phyloP scores from a whole-genome alignment of 1,140 invertebrate genomes.

The Megathymus violae region DNA sequence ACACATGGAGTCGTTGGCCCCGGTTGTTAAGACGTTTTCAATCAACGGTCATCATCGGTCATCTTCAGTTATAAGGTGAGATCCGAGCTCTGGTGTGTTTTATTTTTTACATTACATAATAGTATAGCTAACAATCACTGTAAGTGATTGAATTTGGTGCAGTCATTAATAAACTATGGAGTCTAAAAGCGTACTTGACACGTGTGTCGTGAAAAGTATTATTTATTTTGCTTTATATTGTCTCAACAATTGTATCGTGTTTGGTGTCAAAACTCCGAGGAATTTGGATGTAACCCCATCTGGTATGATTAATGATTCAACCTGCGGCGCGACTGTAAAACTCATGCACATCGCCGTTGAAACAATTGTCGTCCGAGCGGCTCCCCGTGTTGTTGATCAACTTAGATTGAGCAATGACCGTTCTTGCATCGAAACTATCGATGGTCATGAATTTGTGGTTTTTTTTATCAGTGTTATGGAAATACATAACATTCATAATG shows the following conservation, averaged over 20 bases:
- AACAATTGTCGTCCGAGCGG: not conserved
- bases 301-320: not conserved
- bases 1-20: too few species aligned
- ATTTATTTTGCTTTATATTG: not conserved
- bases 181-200: too few species aligned
- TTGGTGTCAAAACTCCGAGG: not conserved
- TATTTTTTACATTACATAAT: too few species aligned
- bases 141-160: too few species aligned
- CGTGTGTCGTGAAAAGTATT: not conserved
- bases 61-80: too few species aligned
- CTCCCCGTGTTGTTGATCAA: not conserved
- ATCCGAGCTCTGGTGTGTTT: too few species aligned
- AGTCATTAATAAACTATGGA: too few species aligned
- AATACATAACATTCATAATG: too few species aligned
- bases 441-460: not conserved
- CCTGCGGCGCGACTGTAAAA: not conserved
- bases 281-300: not conserved
- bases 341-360: not conserved
- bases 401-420: not conserved
- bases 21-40: too few species aligned
- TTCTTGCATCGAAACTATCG: not conserved
- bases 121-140: too few species aligned
- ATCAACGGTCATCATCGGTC: too few species aligned
- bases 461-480: too few species aligned
- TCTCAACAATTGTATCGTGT: not conserved